Percentiles rank a stretch among this genome's conserved stretches.
phyloP scores from a whole-genome alignment of 2,113 vertebrate genomes.

The Nothocercus julius region DNA sequence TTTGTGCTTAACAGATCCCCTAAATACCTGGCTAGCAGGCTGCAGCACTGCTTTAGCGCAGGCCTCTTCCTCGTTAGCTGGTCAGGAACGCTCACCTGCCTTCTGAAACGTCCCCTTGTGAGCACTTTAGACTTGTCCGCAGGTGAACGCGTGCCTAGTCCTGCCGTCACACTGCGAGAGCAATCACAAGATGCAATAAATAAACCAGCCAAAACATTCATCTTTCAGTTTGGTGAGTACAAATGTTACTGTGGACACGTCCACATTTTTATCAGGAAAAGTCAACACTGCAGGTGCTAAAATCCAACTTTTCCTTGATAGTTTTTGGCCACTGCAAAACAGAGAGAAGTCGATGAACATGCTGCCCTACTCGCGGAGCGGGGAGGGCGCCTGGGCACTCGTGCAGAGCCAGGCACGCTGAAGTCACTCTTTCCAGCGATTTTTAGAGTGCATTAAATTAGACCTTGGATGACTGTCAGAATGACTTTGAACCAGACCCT shows the following conservation, averaged over 20 bases:
- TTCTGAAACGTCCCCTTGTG: not conserved
- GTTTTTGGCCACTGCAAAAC: not conserved
- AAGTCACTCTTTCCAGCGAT: not conserved
- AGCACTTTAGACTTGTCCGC: not conserved
- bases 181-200: not conserved
- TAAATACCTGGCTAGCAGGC: not conserved
- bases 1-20: not conserved
- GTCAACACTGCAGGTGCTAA: not conserved
- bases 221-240: not conserved
- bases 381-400: no score
- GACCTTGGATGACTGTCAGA: not conserved
- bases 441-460: not conserved
- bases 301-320: not conserved
- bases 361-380: rapidly evolving
- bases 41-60: not conserved
- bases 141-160: not conserved
- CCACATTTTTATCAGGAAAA: no score
- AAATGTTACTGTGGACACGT: no score
- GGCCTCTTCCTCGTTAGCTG: no score
- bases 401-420: not conserved
- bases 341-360: not conserved
- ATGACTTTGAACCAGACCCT: no score
- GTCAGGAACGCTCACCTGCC: no score
- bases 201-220: not conserved
- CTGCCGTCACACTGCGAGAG: no score